Percentiles rank a stretch among this genome's conserved stretches.
Conservation (phyloP, 2,113 vertebrate genomes). For the Andinoacara biseriatus region DNA sequence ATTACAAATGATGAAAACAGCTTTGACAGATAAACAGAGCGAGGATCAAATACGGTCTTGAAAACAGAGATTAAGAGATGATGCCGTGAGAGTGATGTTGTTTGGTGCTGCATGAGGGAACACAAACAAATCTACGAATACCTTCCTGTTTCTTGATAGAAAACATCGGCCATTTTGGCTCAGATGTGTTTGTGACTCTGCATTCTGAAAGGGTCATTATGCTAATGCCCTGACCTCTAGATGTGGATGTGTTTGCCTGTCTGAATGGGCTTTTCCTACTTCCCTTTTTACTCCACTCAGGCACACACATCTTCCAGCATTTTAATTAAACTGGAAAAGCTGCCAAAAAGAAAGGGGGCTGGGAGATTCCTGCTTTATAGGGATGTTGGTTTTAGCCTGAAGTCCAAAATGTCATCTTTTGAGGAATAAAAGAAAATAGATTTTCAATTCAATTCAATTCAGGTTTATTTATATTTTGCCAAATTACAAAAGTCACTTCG, state of each 20-base stretch:
- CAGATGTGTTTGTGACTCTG: constrained; percentile 41
- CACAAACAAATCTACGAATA: constrained; percentile 54
- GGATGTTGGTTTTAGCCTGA: neutral
- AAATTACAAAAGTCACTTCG: no score
- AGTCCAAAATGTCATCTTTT: constrained; percentile 11
- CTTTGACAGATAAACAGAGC: constrained; percentile 20
- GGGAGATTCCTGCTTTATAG: constrained; percentile 2
- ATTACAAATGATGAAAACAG: constrained; percentile 17
- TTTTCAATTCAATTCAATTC: neutral
- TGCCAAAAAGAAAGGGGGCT: neutral
- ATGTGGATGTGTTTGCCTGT: constrained; percentile 35
- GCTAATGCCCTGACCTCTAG: constrained; percentile 53
- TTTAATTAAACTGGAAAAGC: constrained; percentile 39
- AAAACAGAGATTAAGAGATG: constrained; percentile 27
- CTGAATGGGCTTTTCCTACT: constrained; percentile 28
- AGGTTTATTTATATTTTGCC: no score
- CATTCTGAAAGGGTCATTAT: constrained; percentile 56
- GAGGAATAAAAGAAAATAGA: neutral
- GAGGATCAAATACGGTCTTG: constrained; percentile 9
- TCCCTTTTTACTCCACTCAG: neutral
- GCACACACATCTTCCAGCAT: constrained; percentile 32
- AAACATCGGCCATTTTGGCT: constrained; percentile 39
- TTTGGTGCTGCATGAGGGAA: constrained; percentile 54
- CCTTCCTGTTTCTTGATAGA: constrained; percentile 44
- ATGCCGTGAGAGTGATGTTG: constrained; percentile 39